These are phyloP conservation scores for Pristionchus japonicus DNA, from an alignment of 2,888 invertebrate species.

Conservation along the genomic window DNA sequence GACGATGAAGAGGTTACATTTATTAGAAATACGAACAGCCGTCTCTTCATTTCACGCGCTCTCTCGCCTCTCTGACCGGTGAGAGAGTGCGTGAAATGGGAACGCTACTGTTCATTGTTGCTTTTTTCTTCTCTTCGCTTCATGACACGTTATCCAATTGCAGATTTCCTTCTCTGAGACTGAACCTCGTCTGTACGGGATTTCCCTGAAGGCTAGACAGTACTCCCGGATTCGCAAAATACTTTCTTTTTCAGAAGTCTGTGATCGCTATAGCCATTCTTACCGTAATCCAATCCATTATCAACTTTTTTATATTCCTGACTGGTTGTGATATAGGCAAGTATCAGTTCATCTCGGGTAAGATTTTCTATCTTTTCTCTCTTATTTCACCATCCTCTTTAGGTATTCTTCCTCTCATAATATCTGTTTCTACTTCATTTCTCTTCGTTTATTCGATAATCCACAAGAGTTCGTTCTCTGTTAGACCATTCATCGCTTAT, in stretches of 20 bases:
- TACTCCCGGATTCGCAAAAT: background rate
- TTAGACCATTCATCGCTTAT: slow-evolving; percentile 34
- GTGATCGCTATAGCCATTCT: background rate
- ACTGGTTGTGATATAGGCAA: slow-evolving; percentile 32
- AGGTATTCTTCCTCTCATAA: slow-evolving; percentile 38
- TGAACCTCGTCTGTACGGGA: slow-evolving; percentile 22
- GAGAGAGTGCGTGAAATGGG: too few relatives aligned
- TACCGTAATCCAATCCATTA: slow-evolving; percentile 27
- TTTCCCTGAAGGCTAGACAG: background rate
- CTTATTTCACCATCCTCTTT: background rate
- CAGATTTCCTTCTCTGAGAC: slow-evolving; percentile 24
- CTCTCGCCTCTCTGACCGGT: too few relatives aligned
- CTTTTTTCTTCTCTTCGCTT: background rate
- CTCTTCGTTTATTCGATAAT: slow-evolving; percentile 34
- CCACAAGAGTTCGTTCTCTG: slow-evolving; percentile 41
- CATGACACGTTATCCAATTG: background rate
- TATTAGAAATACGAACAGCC: too few relatives aligned
- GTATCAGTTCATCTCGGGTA: slow-evolving; percentile 22
- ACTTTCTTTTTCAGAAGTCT: slow-evolving; percentile 1
- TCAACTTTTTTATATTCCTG: slow-evolving; percentile 46
- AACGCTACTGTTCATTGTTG: too few relatives aligned
- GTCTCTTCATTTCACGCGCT: too few relatives aligned
- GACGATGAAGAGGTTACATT: slow-evolving; percentile 39
- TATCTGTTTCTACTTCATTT: slow-evolving; percentile 10
- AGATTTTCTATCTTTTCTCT: background rate